Percentiles rank a stretch among this genome's conserved stretches.
phyloP scores from a whole-genome alignment of 2,888 invertebrate genomes.

The Synanthedon andrenaeformis region DNA sequence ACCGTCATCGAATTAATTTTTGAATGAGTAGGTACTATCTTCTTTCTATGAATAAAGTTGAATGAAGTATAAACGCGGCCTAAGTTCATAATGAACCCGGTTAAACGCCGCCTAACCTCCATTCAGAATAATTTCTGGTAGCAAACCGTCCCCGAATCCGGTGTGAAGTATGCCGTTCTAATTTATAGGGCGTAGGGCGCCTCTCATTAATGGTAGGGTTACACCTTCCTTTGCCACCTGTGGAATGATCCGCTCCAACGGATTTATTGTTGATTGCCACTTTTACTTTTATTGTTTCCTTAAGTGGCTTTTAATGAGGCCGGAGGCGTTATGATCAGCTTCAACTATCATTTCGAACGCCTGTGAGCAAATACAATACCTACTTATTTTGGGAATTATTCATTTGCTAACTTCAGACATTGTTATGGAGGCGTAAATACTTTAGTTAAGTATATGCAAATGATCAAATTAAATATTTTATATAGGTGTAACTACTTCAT shows the following conservation, averaged over 20 bases:
- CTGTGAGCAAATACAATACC: not conserved
- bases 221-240: constrained; percentile 45
- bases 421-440: too few relatives aligned
- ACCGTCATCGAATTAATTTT: too few relatives aligned
- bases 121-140: not conserved
- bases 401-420: too few relatives aligned
- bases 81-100: not conserved
- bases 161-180: constrained; percentile 37
- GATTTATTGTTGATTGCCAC: constrained; percentile 33
- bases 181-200: constrained; percentile 52
- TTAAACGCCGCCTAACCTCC: not conserved
- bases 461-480: too few relatives aligned
- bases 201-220: constrained; percentile 43
- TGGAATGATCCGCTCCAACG: constrained; percentile 41
- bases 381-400: too few relatives aligned
- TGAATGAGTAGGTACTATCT: too few relatives aligned
- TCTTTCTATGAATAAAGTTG: too few relatives aligned
- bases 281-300: constrained; percentile 14
- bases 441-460: too few relatives aligned
- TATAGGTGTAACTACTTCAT: too few relatives aligned
- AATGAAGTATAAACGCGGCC: not conserved
- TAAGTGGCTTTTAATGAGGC: not conserved
- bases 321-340: too few relatives aligned
- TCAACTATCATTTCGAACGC: too few relatives aligned
- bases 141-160: constrained; percentile 18